Conservation (phyloP, 2,888 invertebrate species). For the Tinea trinotella region DNA sequence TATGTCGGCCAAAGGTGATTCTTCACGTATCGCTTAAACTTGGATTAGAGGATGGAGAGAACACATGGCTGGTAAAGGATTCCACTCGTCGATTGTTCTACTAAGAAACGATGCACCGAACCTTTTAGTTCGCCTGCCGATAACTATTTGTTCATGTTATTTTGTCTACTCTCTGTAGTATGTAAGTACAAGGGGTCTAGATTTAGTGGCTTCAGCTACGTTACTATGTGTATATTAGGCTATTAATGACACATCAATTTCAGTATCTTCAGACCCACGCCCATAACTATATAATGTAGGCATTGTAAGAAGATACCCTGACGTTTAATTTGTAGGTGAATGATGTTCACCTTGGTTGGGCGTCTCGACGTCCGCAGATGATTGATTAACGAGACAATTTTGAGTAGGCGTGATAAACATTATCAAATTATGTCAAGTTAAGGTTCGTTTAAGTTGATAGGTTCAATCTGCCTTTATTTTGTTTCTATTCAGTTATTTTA, state of each 20-base stretch:
- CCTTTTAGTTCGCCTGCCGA: no score
- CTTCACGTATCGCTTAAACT: no score
- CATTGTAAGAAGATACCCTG: conserved; percentile 14
- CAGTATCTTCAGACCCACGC: background rate
- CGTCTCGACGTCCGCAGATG: conserved; percentile 11
- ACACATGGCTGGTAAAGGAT: no score
- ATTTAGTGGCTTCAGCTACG: background rate
- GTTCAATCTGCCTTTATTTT: no score
- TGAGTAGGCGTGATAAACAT: conserved; percentile 11
- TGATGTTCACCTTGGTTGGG: conserved; percentile 15
- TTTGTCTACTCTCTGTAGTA: no score
- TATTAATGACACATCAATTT: background rate
- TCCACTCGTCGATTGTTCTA: no score
- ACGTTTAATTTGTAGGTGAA: conserved; percentile 16
- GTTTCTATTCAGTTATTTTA: no score
- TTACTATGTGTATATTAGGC: background rate
- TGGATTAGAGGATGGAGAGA: no score
- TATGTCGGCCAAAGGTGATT: no score
- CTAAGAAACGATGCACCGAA: no score
- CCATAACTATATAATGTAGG: background rate
- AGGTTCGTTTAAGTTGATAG: conserved; percentile 10
- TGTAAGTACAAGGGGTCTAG: no score
- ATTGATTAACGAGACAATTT: conserved; percentile 18
- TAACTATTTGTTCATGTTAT: no score
- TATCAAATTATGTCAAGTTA: conserved; percentile 15